Conservation (phyloP, 2,113 vertebrate species). For the Eptesicus fuscus region DNA sequence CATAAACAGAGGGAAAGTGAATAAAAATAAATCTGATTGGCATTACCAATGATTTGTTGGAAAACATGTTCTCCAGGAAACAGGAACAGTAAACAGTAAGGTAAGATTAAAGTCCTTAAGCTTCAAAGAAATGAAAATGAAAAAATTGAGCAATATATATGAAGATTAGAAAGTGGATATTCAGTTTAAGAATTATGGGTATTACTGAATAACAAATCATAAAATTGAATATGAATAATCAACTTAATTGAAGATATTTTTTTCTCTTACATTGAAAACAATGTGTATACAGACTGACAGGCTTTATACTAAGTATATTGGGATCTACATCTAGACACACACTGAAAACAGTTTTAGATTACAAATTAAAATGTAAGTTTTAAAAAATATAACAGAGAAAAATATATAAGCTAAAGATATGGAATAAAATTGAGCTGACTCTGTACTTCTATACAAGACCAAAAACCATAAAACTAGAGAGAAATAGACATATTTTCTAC, state of each 20-base stretch:
- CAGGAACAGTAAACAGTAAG: neutral
- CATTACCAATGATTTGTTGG: neutral
- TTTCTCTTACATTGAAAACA: neutral
- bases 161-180: neutral
- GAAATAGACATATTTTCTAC: neutral
- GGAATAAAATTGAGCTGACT: neutral
- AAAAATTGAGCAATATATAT: neutral
- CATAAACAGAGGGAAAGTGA: neutral
- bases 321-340: neutral
- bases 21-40: neutral
- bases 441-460: neutral
- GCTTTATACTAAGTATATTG: neutral
- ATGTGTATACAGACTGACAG: neutral
- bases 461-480: neutral
- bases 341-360: neutral
- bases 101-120: neutral
- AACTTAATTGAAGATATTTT: neutral
- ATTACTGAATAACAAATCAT: neutral
- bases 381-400: neutral
- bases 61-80: neutral
- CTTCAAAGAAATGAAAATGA: neutral
- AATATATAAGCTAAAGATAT: neutral
- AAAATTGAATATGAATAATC: neutral
- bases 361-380: neutral
- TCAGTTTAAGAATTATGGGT: neutral